Evolutionary conservation across 2,797 vertebrate genomes (phyloP).

Genomic region (Ispidina picta): DNA sequence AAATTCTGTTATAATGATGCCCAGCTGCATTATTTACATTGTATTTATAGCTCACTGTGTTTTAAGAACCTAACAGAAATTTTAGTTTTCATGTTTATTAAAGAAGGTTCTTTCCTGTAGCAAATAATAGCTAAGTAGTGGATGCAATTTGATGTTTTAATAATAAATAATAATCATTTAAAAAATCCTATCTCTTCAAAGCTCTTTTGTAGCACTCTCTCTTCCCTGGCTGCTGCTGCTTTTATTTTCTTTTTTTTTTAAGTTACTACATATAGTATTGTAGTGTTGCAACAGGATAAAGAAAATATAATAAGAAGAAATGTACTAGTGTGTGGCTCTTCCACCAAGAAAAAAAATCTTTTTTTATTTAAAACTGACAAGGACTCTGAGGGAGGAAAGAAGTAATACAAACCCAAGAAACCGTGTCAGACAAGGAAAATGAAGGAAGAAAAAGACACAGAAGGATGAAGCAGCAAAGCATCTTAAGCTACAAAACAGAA

Average conservation of each 20-base stretch:
- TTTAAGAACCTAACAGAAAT: slow-evolving; percentile 29
- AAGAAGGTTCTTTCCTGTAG: background rate
- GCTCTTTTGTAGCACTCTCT: background rate
- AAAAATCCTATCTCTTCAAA: background rate
- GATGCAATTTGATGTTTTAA: background rate
- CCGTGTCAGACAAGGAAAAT: background rate
- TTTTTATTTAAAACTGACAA: slow-evolving; percentile 23
- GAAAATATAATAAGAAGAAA: background rate
- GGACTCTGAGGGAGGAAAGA: background rate
- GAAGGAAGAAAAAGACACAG: background rate
- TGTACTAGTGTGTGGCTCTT: background rate
- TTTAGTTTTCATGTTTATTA: slow-evolving; percentile 15
- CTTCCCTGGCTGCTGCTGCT: background rate
- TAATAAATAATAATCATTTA: background rate
- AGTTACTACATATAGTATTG: background rate
- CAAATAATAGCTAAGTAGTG: background rate
- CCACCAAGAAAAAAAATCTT: background rate
- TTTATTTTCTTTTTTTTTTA: background rate
- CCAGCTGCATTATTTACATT: slow-evolving; percentile 23
- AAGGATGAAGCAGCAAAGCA: background rate
- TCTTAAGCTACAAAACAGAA: background rate
- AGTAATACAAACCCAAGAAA: background rate
- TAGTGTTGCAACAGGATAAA: background rate
- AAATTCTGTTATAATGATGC: slow-evolving; percentile 50
- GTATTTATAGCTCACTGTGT: slow-evolving; percentile 51